A percentile compares a stretch with the other conserved stretches of the same genome.
These are phyloP conservation scores for Bedellia somnulentella DNA, from an alignment of 2,888 invertebrate genomes.

Conservation along the genomic window DNA sequence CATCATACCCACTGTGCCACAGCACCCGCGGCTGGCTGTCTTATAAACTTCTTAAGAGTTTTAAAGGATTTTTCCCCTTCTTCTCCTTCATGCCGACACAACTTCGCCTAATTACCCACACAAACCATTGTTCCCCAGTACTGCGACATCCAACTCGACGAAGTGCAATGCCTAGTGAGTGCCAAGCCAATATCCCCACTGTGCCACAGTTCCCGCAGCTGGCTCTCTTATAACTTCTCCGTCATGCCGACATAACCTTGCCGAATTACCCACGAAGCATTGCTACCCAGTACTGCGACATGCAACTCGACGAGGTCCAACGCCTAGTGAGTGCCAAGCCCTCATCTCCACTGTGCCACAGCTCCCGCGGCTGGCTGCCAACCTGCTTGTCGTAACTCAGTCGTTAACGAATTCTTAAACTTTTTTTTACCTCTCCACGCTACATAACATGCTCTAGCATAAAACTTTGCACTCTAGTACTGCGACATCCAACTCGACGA, in stretches of 20 bases:
- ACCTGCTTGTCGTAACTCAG: too few relatives aligned
- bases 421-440: background rate
- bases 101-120: too few relatives aligned
- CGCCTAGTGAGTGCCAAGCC: slow-evolving; percentile 68
- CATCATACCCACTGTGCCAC: too few relatives aligned
- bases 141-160: slow-evolving; percentile 77
- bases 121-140: slow-evolving; percentile 65
- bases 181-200: slow-evolving; percentile 65
- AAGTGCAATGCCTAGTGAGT: slow-evolving; percentile 75
- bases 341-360: slow-evolving; percentile 68
- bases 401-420: too few relatives aligned
- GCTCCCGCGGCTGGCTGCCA: slow-evolving; percentile 81
- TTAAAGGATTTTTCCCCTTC: too few relatives aligned
- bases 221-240: too few relatives aligned
- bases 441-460: background rate
- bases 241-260: too few relatives aligned
- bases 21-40: too few relatives aligned
- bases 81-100: too few relatives aligned
- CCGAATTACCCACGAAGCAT: too few relatives aligned
- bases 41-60: too few relatives aligned
- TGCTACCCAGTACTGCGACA: slow-evolving; percentile 70
- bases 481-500: slow-evolving; percentile 80
- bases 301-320: slow-evolving; percentile 78
- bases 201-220: slow-evolving; percentile 76
- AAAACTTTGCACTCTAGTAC: too few relatives aligned